Evolutionary conservation across 2,888 invertebrate species (phyloP).

Genomic region (Tenthredo distinguenda): DNA sequence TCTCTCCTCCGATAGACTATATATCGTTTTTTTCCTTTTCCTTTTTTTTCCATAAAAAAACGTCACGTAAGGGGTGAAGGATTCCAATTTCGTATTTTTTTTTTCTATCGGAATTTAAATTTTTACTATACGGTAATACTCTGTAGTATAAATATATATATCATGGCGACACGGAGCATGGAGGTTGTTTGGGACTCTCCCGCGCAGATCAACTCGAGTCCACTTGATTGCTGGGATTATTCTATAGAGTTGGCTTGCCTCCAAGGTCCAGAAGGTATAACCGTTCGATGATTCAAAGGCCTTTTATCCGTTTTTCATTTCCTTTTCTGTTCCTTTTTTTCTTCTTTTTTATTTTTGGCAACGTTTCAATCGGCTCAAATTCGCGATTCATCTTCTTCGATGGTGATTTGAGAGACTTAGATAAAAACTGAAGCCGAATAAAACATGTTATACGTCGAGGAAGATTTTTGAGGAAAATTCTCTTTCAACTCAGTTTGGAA

Average conservation of each 20-base stretch:
- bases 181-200: slow-evolving; percentile 76
- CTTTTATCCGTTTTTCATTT: neutral
- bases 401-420: neutral
- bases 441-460: neutral
- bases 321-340: neutral
- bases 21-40: neutral
- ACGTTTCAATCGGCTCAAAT: neutral
- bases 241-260: slow-evolving; percentile 90
- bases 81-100: neutral
- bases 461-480: neutral
- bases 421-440: neutral
- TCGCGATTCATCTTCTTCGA: neutral
- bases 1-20: neutral
- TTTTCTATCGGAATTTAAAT: neutral
- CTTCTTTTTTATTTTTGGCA: neutral
- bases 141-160: neutral
- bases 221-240: slow-evolving; percentile 91
- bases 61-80: neutral
- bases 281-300: slow-evolving; percentile 53
- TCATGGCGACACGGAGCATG: slow-evolving; percentile 73
- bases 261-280: slow-evolving; percentile 87
- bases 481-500: neutral
- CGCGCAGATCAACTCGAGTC: slow-evolving; percentile 81
- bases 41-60: neutral
- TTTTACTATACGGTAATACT: neutral